Base-by-base conservation (phyloP, 1,140 invertebrate genomes). In the Sipha flava region DNA sequence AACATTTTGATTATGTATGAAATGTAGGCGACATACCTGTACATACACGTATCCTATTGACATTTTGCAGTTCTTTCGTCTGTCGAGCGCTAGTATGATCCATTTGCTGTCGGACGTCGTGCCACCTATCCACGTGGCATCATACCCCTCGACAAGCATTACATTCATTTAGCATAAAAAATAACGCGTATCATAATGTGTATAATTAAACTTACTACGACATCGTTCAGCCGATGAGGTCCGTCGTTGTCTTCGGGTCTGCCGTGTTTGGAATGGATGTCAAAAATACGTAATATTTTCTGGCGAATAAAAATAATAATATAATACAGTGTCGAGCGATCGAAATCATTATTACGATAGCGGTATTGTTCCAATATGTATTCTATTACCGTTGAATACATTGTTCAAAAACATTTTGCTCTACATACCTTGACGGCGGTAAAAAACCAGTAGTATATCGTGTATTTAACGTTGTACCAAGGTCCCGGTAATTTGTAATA, bases 41-140 rank as follows among this genome's bases (percentile, higher is more conserved):
- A 77, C 23, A 59, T 7, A 59, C 0, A 18, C 49, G 21, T 77
- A 77, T 37, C 52, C 73, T 23, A 77, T 40, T 16, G 73, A 77
- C 34, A 43, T 43, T 40, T 77, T 54, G 21, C 34, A 1, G 21
- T 77, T 52, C 1, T 34, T 57, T n/a, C 73, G 47, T n/a, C 73
- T 34, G 10, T 77, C 73, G 6, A 77, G 18, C 0, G 52, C 47
- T 0, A 77, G 29, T 16, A 77, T 21, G 14, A 77, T 77, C 73
- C 73, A 77, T 57, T 77, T 54, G 6, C 73, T 52, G 16, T 77
- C 52, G 1, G 34, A 40, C 1, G 49, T 57, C n/a, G 52, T 43
- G 1, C 73, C 73, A 9, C 73, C 73, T 16, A 77, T 57, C 73
- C 73, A 77, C 12, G 73, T 77, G 14, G 73, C 73, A 21, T 77